Conservation (phyloP, 2,113 vertebrate species). For the Channa argus region DNA sequence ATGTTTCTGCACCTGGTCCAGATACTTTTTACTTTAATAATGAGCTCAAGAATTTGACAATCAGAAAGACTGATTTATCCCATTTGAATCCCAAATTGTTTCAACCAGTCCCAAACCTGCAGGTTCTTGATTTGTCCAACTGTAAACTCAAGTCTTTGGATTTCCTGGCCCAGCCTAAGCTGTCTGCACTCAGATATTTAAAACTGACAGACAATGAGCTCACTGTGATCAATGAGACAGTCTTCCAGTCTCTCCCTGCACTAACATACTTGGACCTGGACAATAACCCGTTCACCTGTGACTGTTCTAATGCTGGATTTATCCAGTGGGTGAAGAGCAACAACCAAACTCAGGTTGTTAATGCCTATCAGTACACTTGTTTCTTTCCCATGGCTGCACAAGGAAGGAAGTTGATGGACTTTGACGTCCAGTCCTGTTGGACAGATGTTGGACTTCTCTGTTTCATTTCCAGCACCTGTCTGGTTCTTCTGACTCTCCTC, state of each 20-base stretch:
- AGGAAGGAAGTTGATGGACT: constrained; percentile 52
- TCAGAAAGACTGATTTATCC: background rate
- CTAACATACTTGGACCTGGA: constrained; percentile 67
- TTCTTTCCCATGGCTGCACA: constrained; percentile 61
- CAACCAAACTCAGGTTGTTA: constrained; percentile 66
- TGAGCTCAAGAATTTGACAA: constrained; percentile 31
- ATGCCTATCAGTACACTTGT: constrained; percentile 66
- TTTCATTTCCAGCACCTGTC: constrained; percentile 59
- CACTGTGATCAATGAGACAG: constrained; percentile 45
- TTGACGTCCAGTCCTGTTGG: constrained; percentile 64
- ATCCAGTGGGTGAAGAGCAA: too few relatives aligned
- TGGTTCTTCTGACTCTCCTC: constrained; percentile 59
- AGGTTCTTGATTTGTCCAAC: constrained; percentile 52
- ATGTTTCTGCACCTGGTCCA: background rate
- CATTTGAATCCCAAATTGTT: constrained; percentile 56
- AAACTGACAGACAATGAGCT: constrained; percentile 56
- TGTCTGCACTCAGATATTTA: constrained; percentile 55
- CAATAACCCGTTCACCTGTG: too few relatives aligned
- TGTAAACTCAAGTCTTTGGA: constrained; percentile 65
- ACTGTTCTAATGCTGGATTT: too few relatives aligned
- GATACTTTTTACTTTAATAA: constrained; percentile 29
- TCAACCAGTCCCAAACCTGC: constrained; percentile 49
- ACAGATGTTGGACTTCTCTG: constrained; percentile 47
- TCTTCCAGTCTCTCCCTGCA: constrained; percentile 41
- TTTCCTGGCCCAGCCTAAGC: constrained; percentile 62